Percentiles rank a stretch among this genome's conserved stretches.
Conservation (phyloP, 2,113 vertebrate species). For the Sinocyclocheilus grahami region DNA sequence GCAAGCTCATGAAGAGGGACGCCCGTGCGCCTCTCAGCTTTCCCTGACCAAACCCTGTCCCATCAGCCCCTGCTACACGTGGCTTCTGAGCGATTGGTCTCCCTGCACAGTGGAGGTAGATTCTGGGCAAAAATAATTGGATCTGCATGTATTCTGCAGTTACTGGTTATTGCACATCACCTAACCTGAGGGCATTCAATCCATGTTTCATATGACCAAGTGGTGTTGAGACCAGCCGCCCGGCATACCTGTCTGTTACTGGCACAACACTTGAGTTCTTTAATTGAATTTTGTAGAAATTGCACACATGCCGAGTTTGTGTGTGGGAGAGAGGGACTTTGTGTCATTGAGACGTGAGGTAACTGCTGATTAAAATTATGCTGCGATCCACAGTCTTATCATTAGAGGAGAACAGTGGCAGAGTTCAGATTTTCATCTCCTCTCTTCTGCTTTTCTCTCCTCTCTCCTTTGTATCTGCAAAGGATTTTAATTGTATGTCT, state of each 20-base stretch:
- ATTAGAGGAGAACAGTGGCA: constrained; percentile 52
- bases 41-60: constrained; percentile 87
- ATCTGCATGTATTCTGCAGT: constrained; percentile 7
- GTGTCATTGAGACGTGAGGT: constrained; percentile 58
- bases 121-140: background rate
- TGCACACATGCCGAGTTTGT: constrained; percentile 11
- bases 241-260: constrained; percentile 25
- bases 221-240: constrained; percentile 15
- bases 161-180: constrained; percentile 16
- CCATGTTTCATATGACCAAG: constrained; percentile 14
- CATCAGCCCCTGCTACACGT: constrained; percentile 87
- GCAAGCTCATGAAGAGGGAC: constrained; percentile 83
- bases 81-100: constrained; percentile 89
- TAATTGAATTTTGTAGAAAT: constrained; percentile 61
- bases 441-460: constrained; percentile 15
- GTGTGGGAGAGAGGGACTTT: constrained; percentile 33
- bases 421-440: constrained; percentile 49
- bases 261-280: constrained; percentile 42
- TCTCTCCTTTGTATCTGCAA: constrained; percentile 43
- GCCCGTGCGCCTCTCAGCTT: constrained; percentile 85
- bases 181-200: constrained; percentile 29
- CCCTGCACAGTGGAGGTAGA: constrained; percentile 87
- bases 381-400: constrained; percentile 39
- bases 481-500: constrained; percentile 62
- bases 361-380: constrained; percentile 50